Evolutionary conservation across 2,797 vertebrate species (phyloP).

Genomic region (Parambassis ranga): DNA sequence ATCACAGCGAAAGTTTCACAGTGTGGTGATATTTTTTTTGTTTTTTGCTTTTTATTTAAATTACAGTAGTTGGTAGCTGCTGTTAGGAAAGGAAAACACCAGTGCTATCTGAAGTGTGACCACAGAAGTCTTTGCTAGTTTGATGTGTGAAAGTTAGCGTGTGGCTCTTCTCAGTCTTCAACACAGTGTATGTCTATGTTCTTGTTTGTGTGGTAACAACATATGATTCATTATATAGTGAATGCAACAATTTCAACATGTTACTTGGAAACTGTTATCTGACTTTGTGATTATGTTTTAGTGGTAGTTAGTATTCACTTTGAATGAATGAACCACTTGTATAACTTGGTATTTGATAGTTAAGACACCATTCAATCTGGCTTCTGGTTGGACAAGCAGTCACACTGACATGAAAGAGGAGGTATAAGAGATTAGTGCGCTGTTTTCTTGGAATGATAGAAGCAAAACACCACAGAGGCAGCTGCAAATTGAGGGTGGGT

Average conservation of each 20-base stretch:
- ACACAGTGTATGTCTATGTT: neutral
- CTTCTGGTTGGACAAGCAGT: neutral
- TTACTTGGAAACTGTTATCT: too few species aligned
- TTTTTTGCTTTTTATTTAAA: neutral
- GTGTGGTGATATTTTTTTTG: too few species aligned
- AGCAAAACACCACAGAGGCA: neutral
- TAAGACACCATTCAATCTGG: neutral
- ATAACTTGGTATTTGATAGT: neutral
- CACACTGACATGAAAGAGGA: neutral
- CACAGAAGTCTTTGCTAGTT: neutral
- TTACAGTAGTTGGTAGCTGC: neutral
- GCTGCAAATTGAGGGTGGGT: neutral
- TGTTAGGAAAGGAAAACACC: neutral
- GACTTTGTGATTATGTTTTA: neutral
- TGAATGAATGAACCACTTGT: neutral
- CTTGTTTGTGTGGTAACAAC: neutral
- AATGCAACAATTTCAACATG: too few species aligned
- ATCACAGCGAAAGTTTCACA: too few species aligned
- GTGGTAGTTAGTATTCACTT: neutral
- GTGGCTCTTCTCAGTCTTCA: neutral
- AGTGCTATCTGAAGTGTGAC: neutral
- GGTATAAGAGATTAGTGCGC: neutral
- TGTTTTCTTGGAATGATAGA: neutral
- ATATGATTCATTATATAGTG: neutral
- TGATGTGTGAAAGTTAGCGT: conserved; percentile 3